A percentile compares a stretch with the other conserved stretches of the same genome.
Conservation (phyloP, 2,113 vertebrate genomes). For the Callipepla squamata region DNA sequence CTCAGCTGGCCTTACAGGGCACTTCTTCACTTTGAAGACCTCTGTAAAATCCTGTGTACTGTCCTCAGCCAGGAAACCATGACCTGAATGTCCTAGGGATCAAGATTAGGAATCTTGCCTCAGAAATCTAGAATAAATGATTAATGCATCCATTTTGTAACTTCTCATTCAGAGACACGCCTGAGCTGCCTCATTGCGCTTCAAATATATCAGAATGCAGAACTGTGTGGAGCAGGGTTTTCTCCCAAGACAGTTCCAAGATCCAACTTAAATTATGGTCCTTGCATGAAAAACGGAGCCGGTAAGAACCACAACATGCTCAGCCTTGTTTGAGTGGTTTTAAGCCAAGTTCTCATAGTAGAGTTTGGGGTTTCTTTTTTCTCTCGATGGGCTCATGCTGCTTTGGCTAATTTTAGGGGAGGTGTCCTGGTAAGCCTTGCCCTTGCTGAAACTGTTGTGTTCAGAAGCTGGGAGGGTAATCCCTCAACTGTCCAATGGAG, state of each 20-base stretch:
- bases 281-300: constrained; percentile 36
- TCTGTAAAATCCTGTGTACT: neutral
- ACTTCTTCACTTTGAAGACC: neutral
- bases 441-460: neutral
- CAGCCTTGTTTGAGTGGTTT: neutral
- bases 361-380: neutral
- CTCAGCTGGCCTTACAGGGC: neutral
- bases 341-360: neutral
- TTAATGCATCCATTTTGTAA: constrained; percentile 42
- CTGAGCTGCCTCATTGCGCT: constrained; percentile 40
- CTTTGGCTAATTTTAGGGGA: neutral
- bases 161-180: constrained; percentile 22
- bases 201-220: constrained; percentile 15
- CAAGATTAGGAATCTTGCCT: neutral
- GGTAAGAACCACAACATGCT: neutral
- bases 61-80: neutral
- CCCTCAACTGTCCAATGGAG: neutral
- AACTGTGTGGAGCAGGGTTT: constrained; percentile 47
- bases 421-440: neutral
- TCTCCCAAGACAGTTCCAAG: constrained; percentile 17
- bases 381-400: neutral
- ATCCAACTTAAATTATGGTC: constrained; percentile 15
- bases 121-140: constrained; percentile 18
- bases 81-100: neutral
- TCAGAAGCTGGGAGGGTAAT: neutral